These are phyloP conservation scores for Drosophila miranda DNA, from an alignment of 1,140 invertebrate species.

Conservation along the genomic window DNA sequence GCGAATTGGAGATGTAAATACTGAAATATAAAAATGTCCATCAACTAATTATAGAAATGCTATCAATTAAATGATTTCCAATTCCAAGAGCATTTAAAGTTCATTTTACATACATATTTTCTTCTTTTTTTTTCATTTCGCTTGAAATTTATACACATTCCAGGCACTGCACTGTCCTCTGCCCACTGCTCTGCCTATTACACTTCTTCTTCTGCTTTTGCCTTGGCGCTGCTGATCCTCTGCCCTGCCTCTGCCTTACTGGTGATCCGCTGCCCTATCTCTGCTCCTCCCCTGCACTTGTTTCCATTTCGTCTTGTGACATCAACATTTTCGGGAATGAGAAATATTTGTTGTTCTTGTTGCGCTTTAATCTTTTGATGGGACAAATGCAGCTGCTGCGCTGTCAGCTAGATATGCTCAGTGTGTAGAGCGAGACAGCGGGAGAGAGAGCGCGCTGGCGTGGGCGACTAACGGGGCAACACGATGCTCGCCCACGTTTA, in stretches of 20 bases:
- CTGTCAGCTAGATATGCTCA: constrained; percentile 25
- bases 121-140: constrained; percentile 26
- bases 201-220: constrained; percentile 14
- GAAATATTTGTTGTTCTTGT: constrained; percentile 61
- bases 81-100: constrained; percentile 8
- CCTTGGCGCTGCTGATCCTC: background rate
- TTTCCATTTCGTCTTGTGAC: constrained; percentile 60
- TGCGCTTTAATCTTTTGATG: constrained; percentile 73
- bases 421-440: background rate
- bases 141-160: constrained; percentile 36
- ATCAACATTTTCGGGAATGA: constrained; percentile 59
- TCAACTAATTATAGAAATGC: constrained; percentile 14
- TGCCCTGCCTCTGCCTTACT: background rate
- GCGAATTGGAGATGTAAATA: background rate
- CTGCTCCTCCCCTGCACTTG: constrained; percentile 34
- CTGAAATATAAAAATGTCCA: background rate
- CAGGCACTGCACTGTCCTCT: background rate
- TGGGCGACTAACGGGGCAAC: constrained; percentile 45
- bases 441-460: constrained; percentile 9
- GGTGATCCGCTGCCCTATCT: background rate
- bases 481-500: constrained; percentile 54
- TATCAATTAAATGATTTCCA: constrained; percentile 2
- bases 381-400: constrained; percentile 62
- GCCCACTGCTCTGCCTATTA: background rate
- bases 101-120: constrained; percentile 11